Percentiles rank a stretch among this genome's conserved stretches.
These are phyloP conservation scores for Panagrolaimus sp. DNA, from an alignment of 1,140 invertebrate genomes.

Conservation along the genomic window DNA sequence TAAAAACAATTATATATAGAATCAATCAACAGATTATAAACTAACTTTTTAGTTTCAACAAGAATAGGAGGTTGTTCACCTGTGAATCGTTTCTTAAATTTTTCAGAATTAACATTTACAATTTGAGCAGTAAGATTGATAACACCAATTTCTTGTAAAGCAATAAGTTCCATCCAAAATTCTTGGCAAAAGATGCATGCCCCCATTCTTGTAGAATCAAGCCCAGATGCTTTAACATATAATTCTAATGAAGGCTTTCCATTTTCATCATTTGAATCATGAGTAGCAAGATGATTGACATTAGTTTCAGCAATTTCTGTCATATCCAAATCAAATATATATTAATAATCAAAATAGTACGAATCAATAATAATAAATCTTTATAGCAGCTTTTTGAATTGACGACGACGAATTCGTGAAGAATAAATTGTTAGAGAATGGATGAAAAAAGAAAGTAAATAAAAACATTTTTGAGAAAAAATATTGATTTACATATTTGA, in stretches of 20 bases:
- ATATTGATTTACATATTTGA: too few species aligned
- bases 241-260: conserved; percentile 51
- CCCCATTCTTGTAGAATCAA: conserved; percentile 87
- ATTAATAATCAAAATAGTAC: too few species aligned
- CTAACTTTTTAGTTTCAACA: conserved; percentile 52
- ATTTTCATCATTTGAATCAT: not conserved
- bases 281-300: not conserved
- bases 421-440: too few species aligned
- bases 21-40: not conserved
- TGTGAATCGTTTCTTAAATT: conserved; percentile 56
- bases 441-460: too few species aligned
- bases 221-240: conserved; percentile 73
- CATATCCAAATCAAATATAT: too few species aligned
- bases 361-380: too few species aligned
- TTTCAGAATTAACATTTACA: conserved; percentile 58
- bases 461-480: too few species aligned
- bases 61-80: conserved; percentile 58
- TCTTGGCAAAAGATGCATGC: conserved; percentile 94
- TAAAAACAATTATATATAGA: conserved; percentile 16
- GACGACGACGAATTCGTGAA: too few species aligned
- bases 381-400: too few species aligned
- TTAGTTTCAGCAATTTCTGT: not conserved
- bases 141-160: conserved; percentile 55
- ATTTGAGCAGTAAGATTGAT: conserved; percentile 58
- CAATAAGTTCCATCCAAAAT: conserved; percentile 93